Evolutionary conservation across 1,140 invertebrate genomes (phyloP), one percentile per base, ranked within the genome.

Genomic region (Brachystomella parvula): DNA sequence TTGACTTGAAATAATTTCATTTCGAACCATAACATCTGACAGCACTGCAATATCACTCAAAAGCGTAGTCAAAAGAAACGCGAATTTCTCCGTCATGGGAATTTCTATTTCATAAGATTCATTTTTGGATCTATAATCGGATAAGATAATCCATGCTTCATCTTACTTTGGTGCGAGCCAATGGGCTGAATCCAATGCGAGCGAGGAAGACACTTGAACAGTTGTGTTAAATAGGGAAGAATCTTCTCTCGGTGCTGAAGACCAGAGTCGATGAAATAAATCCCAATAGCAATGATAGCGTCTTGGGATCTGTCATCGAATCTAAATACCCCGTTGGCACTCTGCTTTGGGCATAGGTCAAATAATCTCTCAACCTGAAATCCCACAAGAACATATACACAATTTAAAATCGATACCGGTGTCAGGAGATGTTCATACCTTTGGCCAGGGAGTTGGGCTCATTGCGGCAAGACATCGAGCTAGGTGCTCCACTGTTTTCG

Each of bases 1-100:
- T 79, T 93, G 90, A 2, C 86, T 85, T 12, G 84, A 78, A 49
- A 92, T 86, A 31, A 94, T 90, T 76, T 89, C 85, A 72, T 90
- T 87, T 2, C 85, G 80, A 0, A 76, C 75, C 29, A 83, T 76
- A n/a, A n/a, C n/a, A n/a, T n/a, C n/a, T 12, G 21, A 21, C 74
- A 85, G 84, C n/a, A 84, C 83, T 0, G 92, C 90, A 19, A 96
- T 85, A 76, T 97, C 94, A 67, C 87, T 89, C 0, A 97, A 81
- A 17, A 96, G 78, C 0, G 94, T 96, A 74, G 94, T 96, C 3
- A 97, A 78, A 69, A 89, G 93, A 76, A 98, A 98, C 72, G 89
- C 90, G 76, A 97, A 95, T 72, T 90, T 86, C 77, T 98, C 94
- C 0, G 90, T 82, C 57, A 89, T 85, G 2, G 94, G 94, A 68